A percentile compares a stretch with the other conserved stretches of the same genome.
Evolutionary conservation across 2,113 vertebrate genomes (phyloP).

Genomic region (Platanista minor): DNA sequence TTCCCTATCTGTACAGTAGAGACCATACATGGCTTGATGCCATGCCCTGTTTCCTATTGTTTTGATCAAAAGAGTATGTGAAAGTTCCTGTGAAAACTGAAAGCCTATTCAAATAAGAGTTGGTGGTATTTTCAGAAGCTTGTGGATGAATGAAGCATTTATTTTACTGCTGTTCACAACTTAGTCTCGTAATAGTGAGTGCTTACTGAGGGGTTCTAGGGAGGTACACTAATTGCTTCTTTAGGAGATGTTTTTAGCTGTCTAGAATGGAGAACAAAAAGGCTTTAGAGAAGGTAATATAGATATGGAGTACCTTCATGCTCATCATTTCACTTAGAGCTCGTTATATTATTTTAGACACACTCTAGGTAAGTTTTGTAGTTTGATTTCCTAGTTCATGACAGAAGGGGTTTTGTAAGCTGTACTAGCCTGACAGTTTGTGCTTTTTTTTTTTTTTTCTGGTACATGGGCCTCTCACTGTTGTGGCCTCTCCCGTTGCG

Average conservation of each 20-base stretch:
- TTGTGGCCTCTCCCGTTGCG: too few relatives aligned
- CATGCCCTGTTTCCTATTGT: neutral
- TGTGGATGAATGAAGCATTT: neutral
- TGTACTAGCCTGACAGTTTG: neutral
- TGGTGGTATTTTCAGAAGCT: neutral
- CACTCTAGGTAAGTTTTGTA: neutral
- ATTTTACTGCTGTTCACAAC: neutral
- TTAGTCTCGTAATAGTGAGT: neutral
- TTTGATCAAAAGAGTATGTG: neutral
- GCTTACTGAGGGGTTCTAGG: neutral
- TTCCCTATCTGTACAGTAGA: neutral
- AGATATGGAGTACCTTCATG: neutral
- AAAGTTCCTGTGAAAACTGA: conserved; percentile 5
- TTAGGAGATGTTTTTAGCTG: neutral
- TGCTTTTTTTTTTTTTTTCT: too few relatives aligned
- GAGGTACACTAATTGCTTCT: neutral
- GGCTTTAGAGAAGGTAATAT: neutral
- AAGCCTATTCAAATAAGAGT: neutral
- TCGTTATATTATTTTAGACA: neutral
- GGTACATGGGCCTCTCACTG: too few relatives aligned
- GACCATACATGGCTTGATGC: neutral
- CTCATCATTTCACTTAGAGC: neutral
- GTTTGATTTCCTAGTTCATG: neutral
- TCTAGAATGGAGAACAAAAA: neutral
- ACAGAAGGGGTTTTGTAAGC: neutral